Evolutionary conservation across 2,888 invertebrate species (phyloP), one percentile per base, ranked within the genome.

Genomic region (Pristionchus fissidentatus): DNA sequence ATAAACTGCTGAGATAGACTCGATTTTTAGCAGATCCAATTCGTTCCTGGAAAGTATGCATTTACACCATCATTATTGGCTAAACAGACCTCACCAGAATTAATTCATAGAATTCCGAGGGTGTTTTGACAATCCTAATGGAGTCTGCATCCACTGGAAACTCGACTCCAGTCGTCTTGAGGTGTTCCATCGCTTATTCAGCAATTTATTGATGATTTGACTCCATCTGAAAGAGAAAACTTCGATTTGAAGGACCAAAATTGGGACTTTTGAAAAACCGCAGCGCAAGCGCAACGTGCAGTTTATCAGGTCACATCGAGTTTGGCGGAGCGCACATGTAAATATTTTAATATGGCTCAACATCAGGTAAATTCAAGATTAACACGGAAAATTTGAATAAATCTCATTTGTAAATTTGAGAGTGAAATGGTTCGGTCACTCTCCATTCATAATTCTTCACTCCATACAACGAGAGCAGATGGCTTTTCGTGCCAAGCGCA

Each of bases 1-100:
- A 99, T 19, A 99, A 94, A 85, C 98, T 97, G 5, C 96, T 96
- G 79, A 99, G 93, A 0, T 93, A 90, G 57, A 94, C 92, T 83
- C 94, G 91, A 55, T 89, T 87, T 84, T 92, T 92, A 8, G 93
- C 92, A 41, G 86, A 88, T 52, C 84, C 84, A n/a, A 91, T 87
- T 85, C 91, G 90, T 22, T 88, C 84, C 93, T 93, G 88, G 66
- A 92, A 80, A 26, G 15, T 35, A 29, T 80, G 43, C 55, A 26
- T 66, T 60, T 32, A 46, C 52, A 43, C 26, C n/a, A 92, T 87
- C 22, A 90, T 29, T 0, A 29, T 22, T 75, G 15, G 0, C 26
- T 62, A 88, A 77, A 7, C 15, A 35, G 13, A 41, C 84, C 84
- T 83, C 57, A 90, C 89, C 70, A 88, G 55, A 55, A 90, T 70